Evolutionary conservation across 1,140 invertebrate genomes (phyloP), one percentile per base, ranked within the genome.

Genomic region (Steinernema khuongi): DNA sequence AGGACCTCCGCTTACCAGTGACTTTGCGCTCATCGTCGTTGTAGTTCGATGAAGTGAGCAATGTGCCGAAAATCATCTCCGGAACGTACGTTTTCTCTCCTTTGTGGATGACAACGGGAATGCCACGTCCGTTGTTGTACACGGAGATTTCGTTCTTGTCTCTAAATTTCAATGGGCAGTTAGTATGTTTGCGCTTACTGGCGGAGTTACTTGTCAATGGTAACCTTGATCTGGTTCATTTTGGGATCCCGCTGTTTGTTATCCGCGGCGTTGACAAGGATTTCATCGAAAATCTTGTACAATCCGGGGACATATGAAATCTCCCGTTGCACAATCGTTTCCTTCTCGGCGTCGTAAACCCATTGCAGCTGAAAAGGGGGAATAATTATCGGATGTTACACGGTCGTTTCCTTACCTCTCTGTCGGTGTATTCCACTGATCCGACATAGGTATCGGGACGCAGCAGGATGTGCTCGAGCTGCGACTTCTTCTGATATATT

Each of bases 261-360:
- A 86, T 99, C 97, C 70, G 97, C 94, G 68, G 97, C 97, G 89
- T 99, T 99, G 0, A 99, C 97, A 76, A 89, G 79, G 80, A 99
- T 99, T 91, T 99, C 97, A 88, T 99, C 97, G 89, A 96, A 99
- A 81, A 99, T 99, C 88, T 99, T 99, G 87, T 97, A 99, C 2
- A 99, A 88, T 73, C 94, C 94, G 80, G 96, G 97, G 67, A 98
- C 96, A 89, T 90, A 99, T 32, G 91, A 92, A 28, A 99, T 91
- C 81, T 96, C 91, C 82, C 88, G 90, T 81, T 94, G 91, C 0
- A 94, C 87, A 91, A 99, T 96, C 28, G 79, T 81, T 74, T 91
- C 89, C 73, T 90, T 89, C 50, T 91, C 90, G 30, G 87, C 87
- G 82, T 97, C 92, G 86, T 90, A 94, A 0, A 98, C 89, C 94